Base-by-base conservation (phyloP, 2,888 invertebrate species). In the Zaprionus bogoriensis region DNA sequence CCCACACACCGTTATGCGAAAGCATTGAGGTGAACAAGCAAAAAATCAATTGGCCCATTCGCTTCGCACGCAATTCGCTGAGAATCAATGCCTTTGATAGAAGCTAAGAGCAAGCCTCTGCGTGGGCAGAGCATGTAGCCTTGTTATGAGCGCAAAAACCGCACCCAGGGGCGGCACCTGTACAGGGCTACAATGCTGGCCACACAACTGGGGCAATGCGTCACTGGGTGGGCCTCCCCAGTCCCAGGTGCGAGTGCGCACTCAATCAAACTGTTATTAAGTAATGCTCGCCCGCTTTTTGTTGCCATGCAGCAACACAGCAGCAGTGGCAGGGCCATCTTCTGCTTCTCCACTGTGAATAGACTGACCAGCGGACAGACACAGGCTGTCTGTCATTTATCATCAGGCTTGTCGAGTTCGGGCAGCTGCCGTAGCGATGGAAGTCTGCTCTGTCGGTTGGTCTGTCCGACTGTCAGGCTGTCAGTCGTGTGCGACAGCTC, bases 31-130 rank as follows among this genome's bases (percentile, higher is more conserved):
- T n/a, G 30, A 44, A 66, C 61, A 66, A 52, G 48, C 38, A 45
- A 59, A 58, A 14, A 58, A 50, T 36, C 67, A 62, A 59, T 58
- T 59, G 61, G 64, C 59, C 74, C 57, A 52, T 62, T 77, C 61
- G 19, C 41, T 45, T 45, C 42, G 47, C 10, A 51, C 44, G 19
- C 2, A 54, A 57, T 58, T 50, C 65, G 65, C 68, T 52, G 53
- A 69, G 82, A 79, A 80, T 80, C 85, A 74, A 80, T 79, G 75
- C 41, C 47, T 50, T 41, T 47, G 41, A 42, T 28, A 58, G 55
- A 36, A 59, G 42, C 9, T 23, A 27, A 48, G 12, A 27, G 47
- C 19, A 32, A 45, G n/a, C 9, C 5, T 10, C 14, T 32, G 32
- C 32, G 32, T 32, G 32, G 32, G 32, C 9, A 36, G 17, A 17